Conservation (phyloP, 1,140 invertebrate species). For the Euwallacea fornicatus region DNA sequence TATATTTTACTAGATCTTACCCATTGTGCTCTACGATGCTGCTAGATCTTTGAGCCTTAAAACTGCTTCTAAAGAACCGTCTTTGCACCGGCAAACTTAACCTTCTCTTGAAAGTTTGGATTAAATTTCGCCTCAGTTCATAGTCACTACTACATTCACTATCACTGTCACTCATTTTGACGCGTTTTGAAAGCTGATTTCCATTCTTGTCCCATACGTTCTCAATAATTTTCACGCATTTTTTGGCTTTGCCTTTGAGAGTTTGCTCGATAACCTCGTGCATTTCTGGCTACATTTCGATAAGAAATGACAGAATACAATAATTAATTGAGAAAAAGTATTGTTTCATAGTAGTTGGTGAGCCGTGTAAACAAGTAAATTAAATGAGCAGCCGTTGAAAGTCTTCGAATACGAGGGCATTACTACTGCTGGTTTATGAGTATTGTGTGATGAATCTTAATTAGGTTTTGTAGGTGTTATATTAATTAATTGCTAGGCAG, state of each 20-base stretch:
- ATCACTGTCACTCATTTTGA: neutral
- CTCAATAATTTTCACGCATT: conserved; percentile 29
- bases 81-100: conserved; percentile 40
- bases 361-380: no score
- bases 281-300: no score
- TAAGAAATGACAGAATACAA: no score
- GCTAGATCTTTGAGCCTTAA: conserved; percentile 21
- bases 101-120: conserved; percentile 29
- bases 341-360: no score
- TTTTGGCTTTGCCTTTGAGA: neutral
- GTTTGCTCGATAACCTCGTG: neutral
- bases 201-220: neutral
- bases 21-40: conserved; percentile 26
- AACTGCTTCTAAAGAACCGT: conserved; percentile 32
- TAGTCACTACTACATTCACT: neutral
- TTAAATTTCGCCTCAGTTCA: conserved; percentile 9
- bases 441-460: no score
- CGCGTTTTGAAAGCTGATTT: neutral
- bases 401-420: no score
- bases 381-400: no score
- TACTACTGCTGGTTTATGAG: no score
- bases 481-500: no score
- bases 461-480: no score
- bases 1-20: conserved; percentile 15
- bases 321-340: neutral